Percentiles rank a stretch among this genome's conserved stretches.
Conservation (phyloP, 1,140 invertebrate genomes). For the Schlechtendalia chinensis region DNA sequence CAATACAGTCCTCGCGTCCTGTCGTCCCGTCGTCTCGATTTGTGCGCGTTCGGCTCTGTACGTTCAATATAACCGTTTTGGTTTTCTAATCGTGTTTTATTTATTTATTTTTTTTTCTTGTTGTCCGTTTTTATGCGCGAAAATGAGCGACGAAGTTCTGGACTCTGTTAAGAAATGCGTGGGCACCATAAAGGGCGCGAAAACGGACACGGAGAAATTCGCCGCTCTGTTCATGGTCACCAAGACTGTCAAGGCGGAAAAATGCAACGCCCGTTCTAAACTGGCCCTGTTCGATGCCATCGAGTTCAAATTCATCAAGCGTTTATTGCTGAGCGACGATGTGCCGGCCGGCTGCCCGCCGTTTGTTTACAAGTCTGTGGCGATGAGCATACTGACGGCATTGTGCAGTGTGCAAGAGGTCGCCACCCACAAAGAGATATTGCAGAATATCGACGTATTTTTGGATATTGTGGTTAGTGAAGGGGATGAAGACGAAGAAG, state of each 20-base stretch:
- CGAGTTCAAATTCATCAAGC: conserved; percentile 78
- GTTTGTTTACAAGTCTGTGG: conserved; percentile 84
- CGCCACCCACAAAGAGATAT: conserved; percentile 76
- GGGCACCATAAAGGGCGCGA: conserved; percentile 71
- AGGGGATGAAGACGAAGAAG: conserved; percentile 63
- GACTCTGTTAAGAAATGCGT: conserved; percentile 80
- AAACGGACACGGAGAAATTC: conserved; percentile 86
- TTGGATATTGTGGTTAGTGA: conserved; percentile 77
- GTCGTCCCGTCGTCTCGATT: not conserved
- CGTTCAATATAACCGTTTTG: too few species aligned
- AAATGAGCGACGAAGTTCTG: conserved; percentile 60
- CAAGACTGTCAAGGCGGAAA: conserved; percentile 77
- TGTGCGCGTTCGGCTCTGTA: not conserved
- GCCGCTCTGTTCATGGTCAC: conserved; percentile 87
- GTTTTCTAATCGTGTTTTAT: not conserved
- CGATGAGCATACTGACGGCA: conserved; percentile 76
- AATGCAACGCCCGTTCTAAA: conserved; percentile 70
- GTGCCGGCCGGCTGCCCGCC: conserved; percentile 80
- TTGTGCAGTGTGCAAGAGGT: conserved; percentile 78
- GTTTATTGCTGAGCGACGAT: conserved; percentile 71
- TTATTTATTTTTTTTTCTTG: not conserved
- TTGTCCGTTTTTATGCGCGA: not conserved
- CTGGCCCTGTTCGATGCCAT: conserved; percentile 84
- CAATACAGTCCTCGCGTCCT: conserved; percentile 8
- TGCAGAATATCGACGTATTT: conserved; percentile 75